These are phyloP conservation scores for Bimastos eiseni DNA, from an alignment of 2,888 invertebrate genomes.

Conservation along the genomic window DNA sequence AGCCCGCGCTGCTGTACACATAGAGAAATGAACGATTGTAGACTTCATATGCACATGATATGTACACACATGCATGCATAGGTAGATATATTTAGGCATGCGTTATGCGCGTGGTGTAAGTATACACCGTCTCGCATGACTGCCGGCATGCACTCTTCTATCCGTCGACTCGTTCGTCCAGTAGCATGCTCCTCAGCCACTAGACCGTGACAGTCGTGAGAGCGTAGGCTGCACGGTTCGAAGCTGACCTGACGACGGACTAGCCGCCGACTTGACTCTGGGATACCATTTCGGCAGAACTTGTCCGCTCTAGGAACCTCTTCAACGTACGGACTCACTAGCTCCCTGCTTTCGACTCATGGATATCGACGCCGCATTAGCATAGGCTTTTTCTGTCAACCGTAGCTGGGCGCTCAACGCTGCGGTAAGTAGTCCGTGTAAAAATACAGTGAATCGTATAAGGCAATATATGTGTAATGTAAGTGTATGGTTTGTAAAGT, in stretches of 20 bases:
- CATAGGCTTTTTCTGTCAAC: neutral
- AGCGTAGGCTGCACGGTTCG: slow-evolving; percentile 4
- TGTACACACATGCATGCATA: too few relatives aligned
- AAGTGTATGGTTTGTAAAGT: too few relatives aligned
- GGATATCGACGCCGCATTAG: neutral
- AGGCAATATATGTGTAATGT: too few relatives aligned
- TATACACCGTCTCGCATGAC: neutral
- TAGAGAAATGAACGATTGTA: neutral
- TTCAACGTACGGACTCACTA: neutral
- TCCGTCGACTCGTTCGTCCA: neutral
- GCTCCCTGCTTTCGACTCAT: neutral
- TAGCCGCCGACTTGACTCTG: neutral
- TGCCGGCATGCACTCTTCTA: neutral
- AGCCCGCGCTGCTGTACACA: neutral
- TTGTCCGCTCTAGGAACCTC: neutral
- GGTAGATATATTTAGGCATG: neutral
- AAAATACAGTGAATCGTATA: too few relatives aligned
- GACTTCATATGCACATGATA: neutral
- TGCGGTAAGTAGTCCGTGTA: neutral
- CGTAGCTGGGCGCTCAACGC: slow-evolving; percentile 13
- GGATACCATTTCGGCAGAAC: neutral
- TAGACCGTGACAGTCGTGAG: slow-evolving; percentile 13
- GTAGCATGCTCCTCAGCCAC: neutral
- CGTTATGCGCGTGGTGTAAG: neutral
- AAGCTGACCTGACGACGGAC: neutral